Conservation (phyloP, 1,140 invertebrate genomes). For the Bombyx mandarina region DNA sequence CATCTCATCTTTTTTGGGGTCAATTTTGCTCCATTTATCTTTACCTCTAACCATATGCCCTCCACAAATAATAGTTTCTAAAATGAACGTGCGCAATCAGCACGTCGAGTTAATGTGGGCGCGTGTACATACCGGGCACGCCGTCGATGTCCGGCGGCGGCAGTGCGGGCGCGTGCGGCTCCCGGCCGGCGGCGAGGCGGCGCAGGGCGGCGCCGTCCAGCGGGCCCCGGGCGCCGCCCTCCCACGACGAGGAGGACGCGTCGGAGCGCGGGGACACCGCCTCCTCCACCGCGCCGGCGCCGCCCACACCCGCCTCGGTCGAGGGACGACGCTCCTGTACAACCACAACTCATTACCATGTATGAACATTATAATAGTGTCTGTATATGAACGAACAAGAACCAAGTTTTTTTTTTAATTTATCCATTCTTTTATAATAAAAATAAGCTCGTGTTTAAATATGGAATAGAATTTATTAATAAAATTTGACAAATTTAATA, state of each 20-base stretch:
- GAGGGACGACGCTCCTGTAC: not conserved
- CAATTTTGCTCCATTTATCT: no score
- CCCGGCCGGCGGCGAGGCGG: constrained; percentile 78
- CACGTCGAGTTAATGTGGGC: constrained; percentile 10
- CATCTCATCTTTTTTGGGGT: no score
- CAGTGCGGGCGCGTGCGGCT: constrained; percentile 81
- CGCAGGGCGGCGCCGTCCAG: constrained; percentile 85
- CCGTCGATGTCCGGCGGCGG: constrained; percentile 68
- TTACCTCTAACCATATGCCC: no score
- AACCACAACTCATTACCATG: no score
- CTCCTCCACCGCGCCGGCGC: not conserved
- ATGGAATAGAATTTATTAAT: no score
- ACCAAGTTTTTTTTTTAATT: not conserved
- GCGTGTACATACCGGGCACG: constrained; percentile 24
- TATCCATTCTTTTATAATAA: no score
- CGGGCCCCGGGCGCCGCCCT: constrained; percentile 85
- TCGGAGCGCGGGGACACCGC: constrained; percentile 20
- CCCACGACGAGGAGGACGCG: constrained; percentile 71
- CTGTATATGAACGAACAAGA: not conserved
- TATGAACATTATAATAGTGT: not conserved
- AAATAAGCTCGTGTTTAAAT: no score
- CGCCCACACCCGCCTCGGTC: not conserved
- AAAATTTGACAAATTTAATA: no score
- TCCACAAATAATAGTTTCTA: no score
- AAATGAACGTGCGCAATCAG: constrained; percentile 10